These are phyloP conservation scores for Drosophila nikananu DNA, from an alignment of 1,140 invertebrate genomes.

Conservation along the genomic window DNA sequence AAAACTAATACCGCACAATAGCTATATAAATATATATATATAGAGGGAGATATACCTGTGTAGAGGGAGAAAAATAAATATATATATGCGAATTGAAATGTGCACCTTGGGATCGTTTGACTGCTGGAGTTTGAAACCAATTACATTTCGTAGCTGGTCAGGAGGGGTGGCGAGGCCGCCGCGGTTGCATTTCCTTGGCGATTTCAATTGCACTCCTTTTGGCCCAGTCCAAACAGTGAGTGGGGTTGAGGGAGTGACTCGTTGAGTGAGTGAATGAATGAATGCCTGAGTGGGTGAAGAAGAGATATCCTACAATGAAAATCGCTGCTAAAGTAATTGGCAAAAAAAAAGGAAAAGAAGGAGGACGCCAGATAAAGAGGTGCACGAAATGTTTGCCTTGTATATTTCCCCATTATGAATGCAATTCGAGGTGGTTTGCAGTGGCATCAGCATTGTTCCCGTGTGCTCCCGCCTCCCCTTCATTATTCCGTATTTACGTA, in stretches of 20 bases:
- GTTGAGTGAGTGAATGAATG: slow-evolving; percentile 2
- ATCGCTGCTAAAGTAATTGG: slow-evolving; percentile 38
- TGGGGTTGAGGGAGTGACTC: neutral
- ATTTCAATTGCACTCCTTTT: slow-evolving; percentile 36
- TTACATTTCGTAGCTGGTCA: slow-evolving; percentile 23
- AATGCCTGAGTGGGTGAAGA: neutral
- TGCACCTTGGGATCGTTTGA: slow-evolving; percentile 43
- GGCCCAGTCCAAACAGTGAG: slow-evolving; percentile 4
- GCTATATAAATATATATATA: neutral
- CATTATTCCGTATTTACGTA: slow-evolving; percentile 72
- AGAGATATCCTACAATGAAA: slow-evolving; percentile 10
- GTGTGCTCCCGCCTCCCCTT: slow-evolving; percentile 11
- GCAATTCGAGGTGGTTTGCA: slow-evolving; percentile 48
- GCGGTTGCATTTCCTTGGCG: slow-evolving; percentile 22
- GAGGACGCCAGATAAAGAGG: slow-evolving; percentile 12
- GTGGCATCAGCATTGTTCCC: neutral
- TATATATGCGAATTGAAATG: slow-evolving; percentile 30
- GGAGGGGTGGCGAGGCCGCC: neutral
- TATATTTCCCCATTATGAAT: slow-evolving; percentile 67
- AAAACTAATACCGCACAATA: slow-evolving; percentile 32
- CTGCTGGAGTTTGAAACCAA: slow-evolving; percentile 38
- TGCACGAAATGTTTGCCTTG: slow-evolving; percentile 64
- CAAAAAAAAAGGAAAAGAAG: neutral
- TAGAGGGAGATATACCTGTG: neutral
- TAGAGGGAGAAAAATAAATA: slow-evolving; percentile 24